These are phyloP conservation scores for Crenichthys baileyi DNA, from an alignment of 2,797 vertebrate genomes.

Conservation along the genomic window DNA sequence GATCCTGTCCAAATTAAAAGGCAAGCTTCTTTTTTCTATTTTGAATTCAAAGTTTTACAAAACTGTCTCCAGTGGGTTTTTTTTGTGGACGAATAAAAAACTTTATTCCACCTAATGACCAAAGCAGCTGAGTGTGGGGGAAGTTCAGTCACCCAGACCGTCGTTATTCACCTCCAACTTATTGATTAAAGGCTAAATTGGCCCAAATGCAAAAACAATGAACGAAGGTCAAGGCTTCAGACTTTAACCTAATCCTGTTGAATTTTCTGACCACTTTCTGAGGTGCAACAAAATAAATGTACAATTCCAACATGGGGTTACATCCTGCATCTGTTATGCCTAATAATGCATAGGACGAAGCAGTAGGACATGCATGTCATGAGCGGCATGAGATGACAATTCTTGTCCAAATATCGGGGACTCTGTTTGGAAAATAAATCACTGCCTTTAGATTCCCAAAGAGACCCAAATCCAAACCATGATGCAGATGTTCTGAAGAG, in stretches of 20 bases:
- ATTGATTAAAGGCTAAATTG: constrained; percentile 1
- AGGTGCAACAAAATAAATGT: background rate
- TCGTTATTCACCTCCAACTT: background rate
- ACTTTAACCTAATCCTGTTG: background rate
- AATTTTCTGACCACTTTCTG: background rate
- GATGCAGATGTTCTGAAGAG: too few species aligned
- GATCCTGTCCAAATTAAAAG: background rate
- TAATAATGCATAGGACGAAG: background rate
- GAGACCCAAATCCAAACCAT: too few species aligned
- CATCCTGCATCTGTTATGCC: background rate
- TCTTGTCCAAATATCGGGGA: background rate
- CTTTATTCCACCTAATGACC: background rate
- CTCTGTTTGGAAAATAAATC: background rate
- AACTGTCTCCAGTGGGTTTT: background rate
- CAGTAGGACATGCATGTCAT: background rate
- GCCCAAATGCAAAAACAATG: background rate
- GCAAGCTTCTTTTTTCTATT: background rate
- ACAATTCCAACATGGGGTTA: background rate
- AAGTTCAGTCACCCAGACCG: background rate
- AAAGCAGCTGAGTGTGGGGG: background rate
- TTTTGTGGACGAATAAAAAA: constrained; percentile 1
- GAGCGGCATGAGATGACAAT: background rate
- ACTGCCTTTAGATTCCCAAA: background rate
- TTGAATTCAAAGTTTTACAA: background rate
- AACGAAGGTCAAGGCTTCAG: background rate